Evolutionary conservation across 2,797 vertebrate genomes (phyloP).

Genomic region (Xiphorhynchus erythropygius): DNA sequence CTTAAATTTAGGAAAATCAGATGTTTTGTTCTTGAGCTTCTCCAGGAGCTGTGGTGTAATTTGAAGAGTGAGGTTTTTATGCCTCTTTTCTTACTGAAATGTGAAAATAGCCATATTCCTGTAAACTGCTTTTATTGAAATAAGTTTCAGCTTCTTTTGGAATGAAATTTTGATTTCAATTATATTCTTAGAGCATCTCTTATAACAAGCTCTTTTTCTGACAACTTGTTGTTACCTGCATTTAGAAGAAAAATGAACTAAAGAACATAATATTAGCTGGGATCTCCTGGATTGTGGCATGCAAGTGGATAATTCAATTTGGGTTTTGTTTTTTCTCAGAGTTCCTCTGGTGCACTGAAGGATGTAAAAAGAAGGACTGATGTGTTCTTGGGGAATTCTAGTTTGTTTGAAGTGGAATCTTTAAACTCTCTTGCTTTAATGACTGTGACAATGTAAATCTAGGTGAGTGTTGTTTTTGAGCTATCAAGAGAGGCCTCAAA

Average conservation of each 20-base stretch:
- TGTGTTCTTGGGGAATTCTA: background rate
- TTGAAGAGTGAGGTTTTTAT: background rate
- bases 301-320: background rate
- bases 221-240: background rate
- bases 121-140: background rate
- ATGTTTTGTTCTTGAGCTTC: background rate
- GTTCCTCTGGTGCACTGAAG: background rate
- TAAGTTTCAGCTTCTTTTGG: background rate
- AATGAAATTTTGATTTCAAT: background rate
- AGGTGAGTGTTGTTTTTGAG: background rate
- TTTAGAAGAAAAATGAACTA: background rate
- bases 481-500: background rate
- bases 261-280: background rate
- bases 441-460: background rate
- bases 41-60: background rate
- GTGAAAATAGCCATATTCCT: background rate
- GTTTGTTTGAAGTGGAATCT: background rate
- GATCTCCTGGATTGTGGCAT: background rate
- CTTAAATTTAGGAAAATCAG: background rate
- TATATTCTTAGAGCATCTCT: background rate
- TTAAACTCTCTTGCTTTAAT: background rate
- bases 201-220: background rate
- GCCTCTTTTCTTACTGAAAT: background rate
- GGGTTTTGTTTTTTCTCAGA: background rate
- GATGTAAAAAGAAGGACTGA: background rate